Evolutionary conservation across 2,797 vertebrate genomes (phyloP).

Genomic region (Coreius guichenoti): DNA sequence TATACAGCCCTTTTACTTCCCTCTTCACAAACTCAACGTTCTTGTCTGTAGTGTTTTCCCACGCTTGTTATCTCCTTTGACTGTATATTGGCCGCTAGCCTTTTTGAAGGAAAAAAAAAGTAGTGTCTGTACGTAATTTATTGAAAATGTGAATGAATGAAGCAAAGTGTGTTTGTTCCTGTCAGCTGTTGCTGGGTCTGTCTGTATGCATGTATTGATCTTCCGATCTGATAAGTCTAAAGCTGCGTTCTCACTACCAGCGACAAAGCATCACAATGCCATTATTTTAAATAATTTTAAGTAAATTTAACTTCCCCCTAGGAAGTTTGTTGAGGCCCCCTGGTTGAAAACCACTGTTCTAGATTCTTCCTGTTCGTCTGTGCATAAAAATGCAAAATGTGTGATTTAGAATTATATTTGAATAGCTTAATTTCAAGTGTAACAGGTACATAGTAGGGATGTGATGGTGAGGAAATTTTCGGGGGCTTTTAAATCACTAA

Average conservation of each 20-base stretch:
- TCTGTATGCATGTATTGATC: not conserved
- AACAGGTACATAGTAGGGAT: no score
- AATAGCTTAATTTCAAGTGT: not conserved
- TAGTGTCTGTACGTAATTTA: not conserved
- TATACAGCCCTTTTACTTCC: constrained; percentile 3
- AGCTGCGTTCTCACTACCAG: not conserved
- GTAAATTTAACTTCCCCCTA: no score
- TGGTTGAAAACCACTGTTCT: not conserved
- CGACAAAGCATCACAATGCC: not conserved
- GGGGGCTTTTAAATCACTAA: no score
- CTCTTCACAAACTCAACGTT: not conserved
- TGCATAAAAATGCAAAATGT: not conserved
- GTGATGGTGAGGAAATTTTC: no score
- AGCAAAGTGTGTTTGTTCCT: not conserved
- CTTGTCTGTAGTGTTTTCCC: not conserved
- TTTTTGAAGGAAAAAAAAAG: not conserved
- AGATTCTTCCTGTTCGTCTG: not conserved
- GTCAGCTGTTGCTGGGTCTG: not conserved
- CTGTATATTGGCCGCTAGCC: not conserved
- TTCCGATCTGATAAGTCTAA: not conserved
- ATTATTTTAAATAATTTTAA: no score
- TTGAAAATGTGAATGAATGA: not conserved
- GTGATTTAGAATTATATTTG: not conserved
- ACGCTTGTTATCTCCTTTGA: not conserved
- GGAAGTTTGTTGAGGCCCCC: not conserved